Base-by-base conservation (phyloP, 92 coral and sea anemone genomes). In the Porites cylindrica region DNA sequence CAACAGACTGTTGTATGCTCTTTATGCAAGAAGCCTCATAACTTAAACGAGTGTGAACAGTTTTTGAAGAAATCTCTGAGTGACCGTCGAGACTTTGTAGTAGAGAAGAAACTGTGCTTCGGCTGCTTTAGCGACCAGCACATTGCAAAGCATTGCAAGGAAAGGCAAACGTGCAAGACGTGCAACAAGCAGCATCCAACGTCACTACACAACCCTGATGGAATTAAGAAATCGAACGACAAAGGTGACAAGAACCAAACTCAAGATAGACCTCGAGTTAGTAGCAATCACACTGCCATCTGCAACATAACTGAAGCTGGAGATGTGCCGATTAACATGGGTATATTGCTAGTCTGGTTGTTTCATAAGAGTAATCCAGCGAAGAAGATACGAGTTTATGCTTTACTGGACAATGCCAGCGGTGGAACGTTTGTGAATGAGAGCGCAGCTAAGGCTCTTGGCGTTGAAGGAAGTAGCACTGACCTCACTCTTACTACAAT, bases 131-230 rank as follows among this genome's bases (percentile, higher is more conserved):
- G 88, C 10, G 88, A 59, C 16, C 75, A 70, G 61, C 98, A 94
- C 59, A 75, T 94, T n/a, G 90, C 94, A n/a, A 94, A 82, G 70
- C 50, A 82, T 70, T 87, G 94, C 73, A 92, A 81, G 26, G 72
- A 72, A 38, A 88, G 82, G 50, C 83, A 79, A 73, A 53, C 80
- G 23, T 93, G 96, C 38, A 79, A 92, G 81, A 83, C 77, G 12
- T 92, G 95, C 80, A 92, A 82, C 67, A 92, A 90, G 88, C 82
- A 66, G 11, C 95, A 94, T 50, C 94, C 95, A 8, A 90, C 98
- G 1, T 80, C 93, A 43, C 69, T 90, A 19, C 94, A 86, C 59
- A 88, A 92, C 26, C 8, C 76, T 56, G 73, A 85, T 66, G 83
- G 93, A 88, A 26, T 16, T 16, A 20, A 6, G 69, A 77, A 77